These are phyloP conservation scores for Apantesis nais DNA, from an alignment of 2,888 invertebrate genomes.

Conservation along the genomic window DNA sequence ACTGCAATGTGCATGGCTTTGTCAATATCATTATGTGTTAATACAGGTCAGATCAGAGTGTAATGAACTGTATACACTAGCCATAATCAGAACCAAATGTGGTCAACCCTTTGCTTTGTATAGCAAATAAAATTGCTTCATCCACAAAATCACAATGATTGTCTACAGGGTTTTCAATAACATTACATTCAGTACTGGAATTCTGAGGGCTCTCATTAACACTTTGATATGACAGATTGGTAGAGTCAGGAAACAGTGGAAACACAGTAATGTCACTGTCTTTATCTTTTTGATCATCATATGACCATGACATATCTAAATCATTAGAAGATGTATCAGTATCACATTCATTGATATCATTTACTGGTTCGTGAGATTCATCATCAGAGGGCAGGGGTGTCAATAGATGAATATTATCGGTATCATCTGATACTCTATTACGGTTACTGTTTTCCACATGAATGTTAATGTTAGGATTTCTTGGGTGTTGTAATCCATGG, in stretches of 20 bases:
- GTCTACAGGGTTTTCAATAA: conserved; percentile 55
- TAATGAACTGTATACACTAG: conserved; percentile 55
- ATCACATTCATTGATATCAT: conserved; percentile 45
- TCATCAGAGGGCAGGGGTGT: conserved; percentile 59
- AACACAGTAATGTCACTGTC: conserved; percentile 53
- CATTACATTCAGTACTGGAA: conserved; percentile 48
- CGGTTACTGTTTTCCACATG: neutral
- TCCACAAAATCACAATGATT: conserved; percentile 87
- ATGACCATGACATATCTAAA: conserved; percentile 59
- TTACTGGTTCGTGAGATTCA: conserved; percentile 46
- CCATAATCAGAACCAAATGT: conserved; percentile 79
- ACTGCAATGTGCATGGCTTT: neutral
- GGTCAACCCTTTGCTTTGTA: conserved; percentile 89
- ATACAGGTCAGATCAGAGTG: conserved; percentile 13
- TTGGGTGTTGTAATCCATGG: conserved; percentile 87
- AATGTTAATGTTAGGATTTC: conserved; percentile 54
- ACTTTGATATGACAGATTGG: conserved; percentile 56
- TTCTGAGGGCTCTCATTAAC: conserved; percentile 54
- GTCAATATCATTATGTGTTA: conserved; percentile 17
- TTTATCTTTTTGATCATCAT: conserved; percentile 43
- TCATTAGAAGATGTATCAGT: conserved; percentile 51
- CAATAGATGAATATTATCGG: conserved; percentile 18
- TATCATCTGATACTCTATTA: neutral
- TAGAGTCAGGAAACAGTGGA: conserved; percentile 58
- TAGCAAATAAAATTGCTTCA: conserved; percentile 90